Evolutionary conservation across 2,888 invertebrate species (phyloP).

Genomic region (Candidula unifasciata): DNA sequence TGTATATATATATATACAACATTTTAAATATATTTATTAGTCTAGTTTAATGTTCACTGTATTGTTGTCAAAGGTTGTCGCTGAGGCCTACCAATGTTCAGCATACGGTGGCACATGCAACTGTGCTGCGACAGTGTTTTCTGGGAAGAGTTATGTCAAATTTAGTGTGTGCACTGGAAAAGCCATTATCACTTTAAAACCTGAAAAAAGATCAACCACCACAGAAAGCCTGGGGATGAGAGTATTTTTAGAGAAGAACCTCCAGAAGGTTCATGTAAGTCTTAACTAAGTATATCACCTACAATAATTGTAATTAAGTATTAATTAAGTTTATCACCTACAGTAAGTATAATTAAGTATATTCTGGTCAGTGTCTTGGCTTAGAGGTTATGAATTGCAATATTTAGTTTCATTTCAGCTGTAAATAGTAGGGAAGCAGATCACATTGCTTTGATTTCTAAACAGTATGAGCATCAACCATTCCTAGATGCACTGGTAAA

Average conservation of each 20-base stretch:
- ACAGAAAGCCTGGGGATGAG: not conserved
- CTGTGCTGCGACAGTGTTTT: slow-evolving; percentile 48
- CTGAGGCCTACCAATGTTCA: slow-evolving; percentile 41
- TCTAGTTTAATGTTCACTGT: not conserved
- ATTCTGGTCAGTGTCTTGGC: too few relatives aligned
- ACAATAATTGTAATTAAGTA: too few relatives aligned
- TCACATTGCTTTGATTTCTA: too few relatives aligned
- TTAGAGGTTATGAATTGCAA: too few relatives aligned
- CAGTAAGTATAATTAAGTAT: too few relatives aligned
- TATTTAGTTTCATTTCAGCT: too few relatives aligned
- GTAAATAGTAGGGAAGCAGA: too few relatives aligned
- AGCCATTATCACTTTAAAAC: not conserved
- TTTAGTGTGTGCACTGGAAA: slow-evolving; percentile 45
- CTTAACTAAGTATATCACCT: not conserved
- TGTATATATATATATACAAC: too few relatives aligned
- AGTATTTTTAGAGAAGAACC: slow-evolving; percentile 24
- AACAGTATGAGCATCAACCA: too few relatives aligned
- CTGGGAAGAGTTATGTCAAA: slow-evolving; percentile 32
- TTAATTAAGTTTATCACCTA: too few relatives aligned
- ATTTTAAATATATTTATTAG: not conserved
- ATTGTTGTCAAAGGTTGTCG: slow-evolving; percentile 40
- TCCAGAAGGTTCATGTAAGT: slow-evolving; percentile 39
- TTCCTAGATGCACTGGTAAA: too few relatives aligned
- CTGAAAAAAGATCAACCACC: not conserved
- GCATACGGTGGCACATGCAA: slow-evolving; percentile 46